phyloP scores from a whole-genome alignment of 2,113 vertebrate species.

The Notothenia coriiceps region DNA sequence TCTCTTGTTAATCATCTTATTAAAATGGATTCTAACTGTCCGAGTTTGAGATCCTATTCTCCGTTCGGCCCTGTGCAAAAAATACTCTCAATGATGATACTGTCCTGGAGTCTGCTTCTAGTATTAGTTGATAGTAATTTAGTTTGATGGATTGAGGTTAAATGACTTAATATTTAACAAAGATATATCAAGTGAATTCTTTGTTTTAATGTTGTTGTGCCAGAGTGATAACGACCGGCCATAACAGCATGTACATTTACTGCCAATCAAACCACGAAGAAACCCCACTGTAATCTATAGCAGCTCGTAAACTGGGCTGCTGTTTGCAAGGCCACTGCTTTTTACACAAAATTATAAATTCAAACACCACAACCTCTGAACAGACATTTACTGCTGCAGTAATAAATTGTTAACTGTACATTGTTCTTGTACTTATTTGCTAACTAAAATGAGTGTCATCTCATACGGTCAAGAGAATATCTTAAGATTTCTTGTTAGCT shows the following conservation, averaged over 20 bases:
- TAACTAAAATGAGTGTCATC: conserved; percentile 7
- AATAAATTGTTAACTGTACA: conserved; percentile 15
- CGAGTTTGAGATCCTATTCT: neutral
- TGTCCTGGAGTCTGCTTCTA: conserved; percentile 14
- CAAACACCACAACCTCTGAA: neutral
- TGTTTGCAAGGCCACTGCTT: conserved; percentile 35
- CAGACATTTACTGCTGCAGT: conserved; percentile 28
- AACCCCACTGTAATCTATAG: neutral
- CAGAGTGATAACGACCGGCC: neutral
- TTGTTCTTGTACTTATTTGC: conserved; percentile 2
- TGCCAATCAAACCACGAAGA: conserved; percentile 4
- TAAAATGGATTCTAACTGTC: conserved; percentile 9
- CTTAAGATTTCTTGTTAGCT: neutral
- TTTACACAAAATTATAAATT: conserved; percentile 29
- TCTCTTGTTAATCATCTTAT: conserved; percentile 33
- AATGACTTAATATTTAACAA: neutral
- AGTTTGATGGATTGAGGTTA: neutral
- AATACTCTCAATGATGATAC: neutral
- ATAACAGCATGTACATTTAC: neutral
- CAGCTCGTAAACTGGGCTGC: conserved; percentile 17
- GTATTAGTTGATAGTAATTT: too few relatives aligned
- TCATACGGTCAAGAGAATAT: neutral
- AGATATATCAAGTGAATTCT: neutral
- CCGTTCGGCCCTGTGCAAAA: neutral
- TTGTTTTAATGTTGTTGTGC: neutral